Evolutionary conservation across 1,140 invertebrate genomes (phyloP), one percentile per base, ranked within the genome.

Genomic region (Listronotus bonariensis): DNA sequence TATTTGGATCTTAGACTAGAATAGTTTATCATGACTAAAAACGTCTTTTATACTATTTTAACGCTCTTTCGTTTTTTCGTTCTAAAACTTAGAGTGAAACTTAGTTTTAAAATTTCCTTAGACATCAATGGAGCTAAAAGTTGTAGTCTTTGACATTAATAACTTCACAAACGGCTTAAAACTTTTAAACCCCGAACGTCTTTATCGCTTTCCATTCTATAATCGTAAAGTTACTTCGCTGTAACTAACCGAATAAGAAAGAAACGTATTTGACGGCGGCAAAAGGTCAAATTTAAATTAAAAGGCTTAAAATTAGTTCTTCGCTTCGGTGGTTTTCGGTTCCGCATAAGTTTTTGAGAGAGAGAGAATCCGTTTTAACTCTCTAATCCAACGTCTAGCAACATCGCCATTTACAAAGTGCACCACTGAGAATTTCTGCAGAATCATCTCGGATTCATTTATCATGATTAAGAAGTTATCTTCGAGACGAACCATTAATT

Each of bases 401-500:
- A 60, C 57, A 41, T 49, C 34, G 49, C 60, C 60, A 54, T 62
- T 53, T 53, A 46, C 60, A 54, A 65, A 65, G 49, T 65, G 63
- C 63, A 65, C 54, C 38, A 34, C 59, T 42, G 67, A 45, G 55
- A 61, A 69, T 61, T 69, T 57, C 67, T 66, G 65, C 65, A 65
- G 64, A 66, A 67, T 69, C 68, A 69, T 66, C 57, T 32, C 42
- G 41, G 36, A 61, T 63, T 58, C 64, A 69, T 69, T 69, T 67
- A 63, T 69, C 64, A 67, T 69, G 68, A 69, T 69, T 69, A 69
- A 67, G 68, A 60, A 66, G 64, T 67, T 69, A 69, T 69, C 68
- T 69, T 65, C 64, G 65, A 67, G 65, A 69, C 68, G 64, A 69
- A 58, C 68, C 68, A 69, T 69, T 69, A 69, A 69, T 69, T 69